phyloP scores from a whole-genome alignment of 2,888 invertebrate genomes.

The Melanostoma scalare region DNA sequence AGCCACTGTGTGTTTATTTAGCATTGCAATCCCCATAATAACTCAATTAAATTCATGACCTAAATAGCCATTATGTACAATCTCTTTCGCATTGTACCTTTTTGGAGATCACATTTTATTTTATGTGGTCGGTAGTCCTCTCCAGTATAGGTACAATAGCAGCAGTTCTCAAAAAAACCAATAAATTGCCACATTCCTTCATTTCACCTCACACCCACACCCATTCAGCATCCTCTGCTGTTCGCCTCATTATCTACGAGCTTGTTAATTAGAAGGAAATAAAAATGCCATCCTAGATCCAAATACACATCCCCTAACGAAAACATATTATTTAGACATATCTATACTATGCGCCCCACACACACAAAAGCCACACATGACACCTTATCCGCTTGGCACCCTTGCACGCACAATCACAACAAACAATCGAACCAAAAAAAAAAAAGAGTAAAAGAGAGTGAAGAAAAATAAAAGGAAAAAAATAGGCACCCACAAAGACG shows the following conservation, averaged over 20 bases:
- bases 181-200: constrained; percentile 37
- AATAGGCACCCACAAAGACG: neutral
- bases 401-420: constrained; percentile 56
- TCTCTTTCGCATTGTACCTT: constrained; percentile 16
- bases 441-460: neutral
- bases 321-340: neutral
- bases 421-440: constrained; percentile 11
- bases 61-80: constrained; percentile 29
- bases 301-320: constrained; percentile 29
- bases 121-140: neutral
- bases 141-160: neutral
- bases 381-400: constrained; percentile 26
- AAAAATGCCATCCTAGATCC: constrained; percentile 54
- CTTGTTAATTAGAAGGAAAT: constrained; percentile 70
- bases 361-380: constrained; percentile 16
- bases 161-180: constrained; percentile 45
- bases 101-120: constrained; percentile 3
- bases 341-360: too few species aligned
- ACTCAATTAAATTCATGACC: constrained; percentile 46
- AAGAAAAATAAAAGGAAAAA: constrained; percentile 9
- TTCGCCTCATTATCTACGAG: constrained; percentile 49
- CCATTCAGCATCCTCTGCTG: constrained; percentile 16
- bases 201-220: neutral
- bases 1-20: constrained; percentile 31
- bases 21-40: constrained; percentile 29